Conservation (phyloP, 92 coral and sea anemone species). For the Zoanthus sociatus region DNA sequence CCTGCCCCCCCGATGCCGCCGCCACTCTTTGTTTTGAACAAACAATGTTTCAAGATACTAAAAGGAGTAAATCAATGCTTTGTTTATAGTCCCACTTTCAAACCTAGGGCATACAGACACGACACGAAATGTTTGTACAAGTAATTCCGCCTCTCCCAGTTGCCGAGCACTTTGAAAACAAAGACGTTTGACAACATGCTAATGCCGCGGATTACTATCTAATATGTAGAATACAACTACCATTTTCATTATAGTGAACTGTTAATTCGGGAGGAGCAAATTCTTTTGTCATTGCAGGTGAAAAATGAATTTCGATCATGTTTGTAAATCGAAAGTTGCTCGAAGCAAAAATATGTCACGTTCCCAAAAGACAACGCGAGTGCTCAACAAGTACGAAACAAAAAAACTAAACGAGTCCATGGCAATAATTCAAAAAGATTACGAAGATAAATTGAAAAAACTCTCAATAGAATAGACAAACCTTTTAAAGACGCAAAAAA, state of each 20-base stretch:
- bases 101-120: background rate
- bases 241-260: background rate
- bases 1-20: too few species aligned
- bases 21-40: background rate
- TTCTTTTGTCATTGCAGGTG: background rate
- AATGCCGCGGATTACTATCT: background rate
- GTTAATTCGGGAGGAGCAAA: background rate
- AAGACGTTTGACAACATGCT: background rate
- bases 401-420: conserved; percentile 34
- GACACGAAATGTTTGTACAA: background rate
- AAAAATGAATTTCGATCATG: background rate
- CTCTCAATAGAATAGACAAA: conserved; percentile 35
- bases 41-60: background rate
- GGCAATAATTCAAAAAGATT: conserved; percentile 33
- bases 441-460: conserved; percentile 21
- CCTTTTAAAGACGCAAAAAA: conserved; percentile 17
- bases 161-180: background rate
- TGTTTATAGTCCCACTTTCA: background rate
- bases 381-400: conserved; percentile 20
- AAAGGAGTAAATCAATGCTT: background rate
- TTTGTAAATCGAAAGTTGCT: conserved; percentile 17
- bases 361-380: conserved; percentile 31
- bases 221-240: background rate
- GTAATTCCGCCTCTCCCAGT: background rate
- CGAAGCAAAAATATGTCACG: background rate